A percentile compares a stretch with the other conserved stretches of the same genome.
These are phyloP conservation scores for Aricia artaxerxes DNA, from an alignment of 2,888 invertebrate genomes.

Conservation along the genomic window DNA sequence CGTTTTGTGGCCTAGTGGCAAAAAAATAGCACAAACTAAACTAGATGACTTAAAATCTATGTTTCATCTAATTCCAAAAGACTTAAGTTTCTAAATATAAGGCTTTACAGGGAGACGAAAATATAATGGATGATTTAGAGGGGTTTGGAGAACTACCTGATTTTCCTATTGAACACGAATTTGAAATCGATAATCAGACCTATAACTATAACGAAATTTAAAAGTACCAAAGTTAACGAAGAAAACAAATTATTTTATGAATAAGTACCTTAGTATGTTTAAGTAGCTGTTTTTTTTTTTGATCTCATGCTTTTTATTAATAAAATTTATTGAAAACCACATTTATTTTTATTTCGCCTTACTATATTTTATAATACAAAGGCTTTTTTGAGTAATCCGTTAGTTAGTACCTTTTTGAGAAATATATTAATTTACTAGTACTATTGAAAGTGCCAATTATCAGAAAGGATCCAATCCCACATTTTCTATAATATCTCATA, in stretches of 20 bases:
- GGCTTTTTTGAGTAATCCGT: neutral
- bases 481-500: constrained; percentile 16
- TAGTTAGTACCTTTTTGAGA: constrained; percentile 26
- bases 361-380: constrained; percentile 16
- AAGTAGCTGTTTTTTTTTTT: constrained; percentile 5
- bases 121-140: neutral
- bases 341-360: neutral
- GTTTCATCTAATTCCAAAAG: constrained; percentile 39
- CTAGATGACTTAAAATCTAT: constrained; percentile 37
- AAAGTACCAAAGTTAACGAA: constrained; percentile 11
- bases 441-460: constrained; percentile 27
- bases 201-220: neutral
- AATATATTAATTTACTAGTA: constrained; percentile 27
- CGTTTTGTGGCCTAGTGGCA: constrained; percentile 37
- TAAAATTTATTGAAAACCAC: constrained; percentile 15
- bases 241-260: constrained; percentile 10
- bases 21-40: constrained; percentile 37
- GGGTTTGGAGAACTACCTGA: constrained; percentile 28
- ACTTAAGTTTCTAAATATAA: constrained; percentile 38
- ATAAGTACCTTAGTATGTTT: constrained; percentile 14
- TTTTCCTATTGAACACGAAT: constrained; percentile 28
- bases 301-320: constrained; percentile 29
- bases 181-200: constrained; percentile 17
- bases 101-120: constrained; percentile 33
- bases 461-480: constrained; percentile 27